Base-by-base conservation (phyloP, 53 echinoderm and acorn worm species). In the Holothuria leucospilota region DNA sequence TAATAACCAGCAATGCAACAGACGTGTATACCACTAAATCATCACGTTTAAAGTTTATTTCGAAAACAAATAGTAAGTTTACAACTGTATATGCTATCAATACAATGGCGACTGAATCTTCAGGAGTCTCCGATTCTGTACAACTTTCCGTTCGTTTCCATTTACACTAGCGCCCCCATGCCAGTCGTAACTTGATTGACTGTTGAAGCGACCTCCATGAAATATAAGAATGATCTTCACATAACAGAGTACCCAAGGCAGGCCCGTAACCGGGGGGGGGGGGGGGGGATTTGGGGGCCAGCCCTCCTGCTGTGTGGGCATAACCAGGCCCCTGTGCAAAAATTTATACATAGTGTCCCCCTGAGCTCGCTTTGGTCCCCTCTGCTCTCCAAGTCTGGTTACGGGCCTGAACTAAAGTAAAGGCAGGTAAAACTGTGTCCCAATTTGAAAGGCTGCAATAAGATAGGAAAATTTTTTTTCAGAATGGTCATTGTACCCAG, bases 151-250 rank as follows among this genome's bases (percentile, higher is more conserved):
- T 20, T 59, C 53, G 61, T 61, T 80, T 34, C 60, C 60, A 28
- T 10, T 18, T 8, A 16, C 29, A 15, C 38, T 62, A 10, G 20
- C 18, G 61, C 39, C 80, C 60, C 30, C 80, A 13, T 0, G 1
- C 10, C 21, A 14, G 18, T 20, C 27, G 15, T 30, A 9, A 61
- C 60, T 78, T 58, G 78, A 59, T 78, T 78, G n/a, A n/a, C n/a
- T n/a, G n/a, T n/a, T n/a, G 23, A 78, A 58, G 24, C 59, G 27
- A 0, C 78, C 29, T 24, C 78, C 59, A 8, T 59, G 59, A 56
- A 78, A 78, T 52, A 78, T 78, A 30, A 78, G 56, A 28, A 56
- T 28, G 28, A 78, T 56, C 58, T 59, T 78, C 23, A 42, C 28
- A 18, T 78, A 56, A 28, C 78, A 78, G 58, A 13, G 29, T 16